Conservation (phyloP, 2,888 invertebrate species). For the Drosophila mayaguana region DNA sequence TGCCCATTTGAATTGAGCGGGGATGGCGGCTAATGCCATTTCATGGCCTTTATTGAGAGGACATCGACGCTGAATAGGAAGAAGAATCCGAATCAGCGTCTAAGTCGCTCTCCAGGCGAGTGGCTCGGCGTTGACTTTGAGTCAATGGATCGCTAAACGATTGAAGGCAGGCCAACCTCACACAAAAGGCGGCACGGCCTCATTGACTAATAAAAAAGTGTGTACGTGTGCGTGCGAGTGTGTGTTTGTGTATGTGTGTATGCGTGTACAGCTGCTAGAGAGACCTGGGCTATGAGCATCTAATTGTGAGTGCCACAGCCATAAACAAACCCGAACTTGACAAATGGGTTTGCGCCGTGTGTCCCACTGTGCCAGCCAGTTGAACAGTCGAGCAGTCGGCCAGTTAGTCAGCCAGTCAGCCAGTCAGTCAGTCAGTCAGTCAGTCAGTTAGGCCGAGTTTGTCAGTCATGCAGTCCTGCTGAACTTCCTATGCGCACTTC, state of each 20-base stretch:
- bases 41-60: constrained; percentile 45
- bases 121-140: constrained; percentile 26
- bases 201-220: constrained; percentile 67
- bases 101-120: constrained; percentile 34
- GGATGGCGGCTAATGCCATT: constrained; percentile 41
- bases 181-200: constrained; percentile 56
- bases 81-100: constrained; percentile 1
- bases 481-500: constrained; percentile 63
- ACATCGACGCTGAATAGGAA: constrained; percentile 32
- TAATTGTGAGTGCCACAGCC: constrained; percentile 52
- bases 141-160: constrained; percentile 59
- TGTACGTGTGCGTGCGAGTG: background rate
- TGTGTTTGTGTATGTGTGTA: too few species aligned
- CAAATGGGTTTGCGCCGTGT: constrained; percentile 68
- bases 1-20: constrained; percentile 17
- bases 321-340: constrained; percentile 64
- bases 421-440: background rate
- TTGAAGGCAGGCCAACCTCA: constrained; percentile 39
- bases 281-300: constrained; percentile 53
- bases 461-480: constrained; percentile 37
- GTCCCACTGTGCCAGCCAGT: constrained; percentile 51
- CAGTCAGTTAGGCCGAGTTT: constrained; percentile 20
- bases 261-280: constrained; percentile 30
- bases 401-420: constrained; percentile 7
- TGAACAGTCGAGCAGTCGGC: constrained; percentile 26